These are phyloP conservation scores for Megaptera novaeangliae DNA, from an alignment of 2,113 vertebrate species.

Conservation along the genomic window DNA sequence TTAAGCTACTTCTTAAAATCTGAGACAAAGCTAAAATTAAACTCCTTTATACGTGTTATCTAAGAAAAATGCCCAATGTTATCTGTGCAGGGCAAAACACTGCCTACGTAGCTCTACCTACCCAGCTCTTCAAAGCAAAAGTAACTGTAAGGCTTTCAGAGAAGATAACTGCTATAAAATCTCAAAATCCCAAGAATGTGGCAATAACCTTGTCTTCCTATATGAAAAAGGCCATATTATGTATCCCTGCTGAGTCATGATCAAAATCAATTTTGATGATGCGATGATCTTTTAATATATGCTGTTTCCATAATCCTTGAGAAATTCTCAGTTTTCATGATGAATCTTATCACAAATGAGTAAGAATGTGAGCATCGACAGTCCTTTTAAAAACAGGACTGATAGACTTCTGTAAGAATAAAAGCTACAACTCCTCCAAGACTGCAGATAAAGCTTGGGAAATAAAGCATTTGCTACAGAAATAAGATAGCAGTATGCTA, in stretches of 20 bases:
- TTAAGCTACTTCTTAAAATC: neutral
- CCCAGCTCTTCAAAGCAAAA: neutral
- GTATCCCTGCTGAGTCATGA: neutral
- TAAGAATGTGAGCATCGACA: neutral
- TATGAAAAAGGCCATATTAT: neutral
- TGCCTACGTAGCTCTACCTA: neutral
- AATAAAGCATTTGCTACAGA: neutral
- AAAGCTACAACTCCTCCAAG: neutral
- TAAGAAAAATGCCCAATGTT: neutral
- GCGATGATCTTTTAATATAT: neutral
- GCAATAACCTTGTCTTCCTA: neutral
- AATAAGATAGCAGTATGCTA: neutral
- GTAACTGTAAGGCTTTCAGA: neutral
- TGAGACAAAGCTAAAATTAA: neutral
- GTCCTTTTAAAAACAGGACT: neutral
- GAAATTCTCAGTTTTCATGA: neutral
- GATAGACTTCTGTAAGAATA: neutral
- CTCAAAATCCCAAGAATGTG: neutral
- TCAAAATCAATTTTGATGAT: conserved; percentile 4
- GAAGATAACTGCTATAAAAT: neutral
- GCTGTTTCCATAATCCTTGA: neutral
- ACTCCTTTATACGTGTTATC: neutral
- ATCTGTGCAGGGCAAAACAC: neutral
- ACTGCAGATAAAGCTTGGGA: neutral
- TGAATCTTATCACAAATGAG: neutral